phyloP scores from a whole-genome alignment of 2,888 invertebrate genomes.

The Drosophila robusta region DNA sequence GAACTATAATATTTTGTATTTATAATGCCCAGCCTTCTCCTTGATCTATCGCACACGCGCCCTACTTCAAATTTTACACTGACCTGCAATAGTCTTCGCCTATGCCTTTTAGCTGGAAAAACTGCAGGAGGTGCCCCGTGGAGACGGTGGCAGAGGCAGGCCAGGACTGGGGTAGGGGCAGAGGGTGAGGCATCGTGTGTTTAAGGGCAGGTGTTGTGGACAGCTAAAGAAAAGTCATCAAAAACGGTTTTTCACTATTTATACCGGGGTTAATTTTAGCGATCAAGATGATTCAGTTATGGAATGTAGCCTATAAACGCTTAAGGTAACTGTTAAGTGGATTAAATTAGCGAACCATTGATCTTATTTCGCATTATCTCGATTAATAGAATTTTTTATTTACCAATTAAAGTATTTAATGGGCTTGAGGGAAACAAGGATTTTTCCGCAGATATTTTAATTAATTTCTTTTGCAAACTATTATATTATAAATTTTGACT shows the following conservation, averaged over 20 bases:
- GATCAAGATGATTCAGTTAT: not conserved
- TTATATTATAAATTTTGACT: too few species aligned
- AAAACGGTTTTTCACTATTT: constrained; percentile 5
- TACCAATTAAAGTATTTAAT: too few species aligned
- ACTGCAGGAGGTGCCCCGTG: constrained; percentile 50
- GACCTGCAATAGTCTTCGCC: constrained; percentile 31
- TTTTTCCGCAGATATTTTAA: too few species aligned
- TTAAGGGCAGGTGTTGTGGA: constrained; percentile 55
- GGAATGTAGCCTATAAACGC: not conserved
- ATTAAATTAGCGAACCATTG: too few species aligned
- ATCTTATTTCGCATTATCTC: too few species aligned
- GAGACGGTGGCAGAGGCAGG: not conserved
- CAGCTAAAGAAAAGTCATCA: constrained; percentile 35
- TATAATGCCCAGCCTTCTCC: constrained; percentile 17
- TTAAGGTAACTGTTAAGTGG: too few species aligned
- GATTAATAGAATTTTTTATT: too few species aligned
- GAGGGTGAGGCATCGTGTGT: constrained; percentile 3
- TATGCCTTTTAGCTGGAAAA: constrained; percentile 61
- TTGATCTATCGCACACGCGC: constrained; percentile 43
- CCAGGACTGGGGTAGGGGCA: not conserved
- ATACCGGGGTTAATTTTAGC: not conserved
- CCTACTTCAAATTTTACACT: constrained; percentile 24
- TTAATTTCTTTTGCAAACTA: too few species aligned
- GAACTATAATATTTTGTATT: constrained; percentile 55
- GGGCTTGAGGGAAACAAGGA: too few species aligned